Base-by-base conservation (phyloP, 1,140 invertebrate genomes). In the Charaxes varanes region DNA sequence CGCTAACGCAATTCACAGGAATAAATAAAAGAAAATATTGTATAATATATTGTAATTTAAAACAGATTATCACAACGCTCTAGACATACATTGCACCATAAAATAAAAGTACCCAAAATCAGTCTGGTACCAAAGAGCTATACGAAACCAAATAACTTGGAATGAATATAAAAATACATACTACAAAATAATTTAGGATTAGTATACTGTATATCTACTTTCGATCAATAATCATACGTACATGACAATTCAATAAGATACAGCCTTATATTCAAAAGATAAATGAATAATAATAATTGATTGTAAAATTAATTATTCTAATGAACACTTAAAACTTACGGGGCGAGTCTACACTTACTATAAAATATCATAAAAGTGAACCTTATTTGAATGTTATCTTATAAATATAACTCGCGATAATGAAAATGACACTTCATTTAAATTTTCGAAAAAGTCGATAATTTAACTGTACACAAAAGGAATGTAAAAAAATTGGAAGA, bases 141-240 rank as follows among this genome's bases (percentile, higher is more conserved):
- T 56, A 68, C 59, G 62, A 66, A 73, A 69, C 41, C 45, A 71
- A 73, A 65, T 58, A 65, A 63, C 77, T 62, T 73, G 71, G 73
- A 80, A 80, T 83, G 70, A 80, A 83, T 83, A 83, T 72, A 80
- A 82, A 82, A 82, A 82, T 82, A n/a, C n/a, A n/a, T n/a, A 80
- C 71, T 76, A 79, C 74, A 53, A 82, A 79, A 78, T 74, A 80
- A 80, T 80, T 82, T 80, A 74, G 71, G 65, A 71, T 73, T 74
- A 48, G 47, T 63, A 66, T 59, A 65, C 56, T 60, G 77, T 74
- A 74, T 54, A 66, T 53, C 66, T 76, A 74, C 57, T 51, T 60
- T 60, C 50, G 43, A 65, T 72, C 57, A 67, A 46, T 65, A 65
- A 71, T 56, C 63, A 72, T 64, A 74, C 52, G 59, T 62, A 63